Percentiles rank a stretch among this genome's conserved stretches.
phyloP scores from a whole-genome alignment of 1,140 invertebrate species.

The Aplysia californica region DNA sequence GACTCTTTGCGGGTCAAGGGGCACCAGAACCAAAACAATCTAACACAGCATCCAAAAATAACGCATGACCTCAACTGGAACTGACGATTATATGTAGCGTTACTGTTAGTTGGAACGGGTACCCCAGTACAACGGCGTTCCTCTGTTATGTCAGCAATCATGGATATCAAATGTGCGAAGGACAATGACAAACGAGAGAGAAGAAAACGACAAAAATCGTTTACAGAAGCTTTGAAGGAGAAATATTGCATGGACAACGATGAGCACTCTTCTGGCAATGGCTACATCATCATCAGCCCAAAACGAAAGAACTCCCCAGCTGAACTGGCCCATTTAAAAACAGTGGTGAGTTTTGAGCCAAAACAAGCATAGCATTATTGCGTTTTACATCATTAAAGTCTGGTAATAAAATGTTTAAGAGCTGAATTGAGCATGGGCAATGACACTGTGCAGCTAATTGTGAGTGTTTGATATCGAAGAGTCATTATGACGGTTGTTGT shows the following conservation, averaged over 20 bases:
- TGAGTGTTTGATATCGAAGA: too few relatives aligned
- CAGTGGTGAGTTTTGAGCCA: constrained; percentile 44
- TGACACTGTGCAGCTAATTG: too few relatives aligned
- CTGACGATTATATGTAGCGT: too few relatives aligned
- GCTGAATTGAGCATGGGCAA: too few relatives aligned
- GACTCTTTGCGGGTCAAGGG: too few relatives aligned
- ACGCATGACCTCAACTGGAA: constrained; percentile 5
- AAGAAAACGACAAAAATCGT: constrained; percentile 39
- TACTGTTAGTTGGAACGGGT: too few relatives aligned
- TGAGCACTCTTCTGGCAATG: constrained; percentile 29
- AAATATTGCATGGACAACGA: constrained; percentile 49
- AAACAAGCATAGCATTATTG: neutral
- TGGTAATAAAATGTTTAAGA: too few relatives aligned
- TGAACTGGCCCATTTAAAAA: constrained; percentile 49
- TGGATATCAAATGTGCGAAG: constrained; percentile 12
- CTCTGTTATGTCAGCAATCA: too few relatives aligned
- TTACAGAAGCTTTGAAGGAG: constrained; percentile 51
- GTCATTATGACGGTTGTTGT: too few relatives aligned
- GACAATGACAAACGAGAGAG: constrained; percentile 20
- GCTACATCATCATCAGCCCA: constrained; percentile 43
- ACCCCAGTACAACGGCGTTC: too few relatives aligned
- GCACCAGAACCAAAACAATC: constrained; percentile 24
- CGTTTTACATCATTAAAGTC: too few relatives aligned
- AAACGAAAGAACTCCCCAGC: constrained; percentile 41
- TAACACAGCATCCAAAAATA: constrained; percentile 20